Evolutionary conservation across 2,888 invertebrate species (phyloP), one percentile per base, ranked within the genome.

Genomic region (Diarsia dahlii): DNA sequence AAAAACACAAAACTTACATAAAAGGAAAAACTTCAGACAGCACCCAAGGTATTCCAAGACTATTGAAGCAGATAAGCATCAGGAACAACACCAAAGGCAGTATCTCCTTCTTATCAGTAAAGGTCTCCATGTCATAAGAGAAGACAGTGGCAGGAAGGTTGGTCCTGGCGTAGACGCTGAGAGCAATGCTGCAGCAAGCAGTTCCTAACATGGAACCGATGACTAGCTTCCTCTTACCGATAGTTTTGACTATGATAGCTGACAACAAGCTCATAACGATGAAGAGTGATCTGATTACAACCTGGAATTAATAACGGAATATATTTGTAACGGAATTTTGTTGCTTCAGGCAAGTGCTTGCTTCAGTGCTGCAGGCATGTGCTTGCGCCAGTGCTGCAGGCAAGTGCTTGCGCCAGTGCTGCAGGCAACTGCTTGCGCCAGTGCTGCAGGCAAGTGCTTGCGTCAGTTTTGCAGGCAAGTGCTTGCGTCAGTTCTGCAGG

Each of bases 1-100:
- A 28, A 52, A 68, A n/a, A 12, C 1, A 45, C 15, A 50, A 75
- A 69, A 75, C 65, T 91, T 90, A 97, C 97, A 96, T 97, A 83
- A 97, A 96, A 0, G 97, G 97, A 84, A 97, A 97, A 1, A 97
- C 96, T 90, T 97, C 97, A 39, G 97, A 97, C 18, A 97, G 84
- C 76, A 97, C 95, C 97, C 97, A 97, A 0, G 97, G 97, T 81
- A 97, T 95, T 0, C 95, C 96, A 60, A 95, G 87, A 34, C 93
- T 92, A 23, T 91, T 93, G 76, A 94, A 95, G 66, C 95, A 95
- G 1, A 94, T 93, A 1, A 95, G 87, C 82, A 95, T 83, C 76
- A 97, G 88, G 74, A 96, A 95, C 60, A 96, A 90, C 0, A 95
- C 80, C 0, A 97, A 91, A 1, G 97, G 97, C 20, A 96, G 74